phyloP scores from a whole-genome alignment of 2,888 invertebrate genomes.

The Scaptomyza parva region DNA sequence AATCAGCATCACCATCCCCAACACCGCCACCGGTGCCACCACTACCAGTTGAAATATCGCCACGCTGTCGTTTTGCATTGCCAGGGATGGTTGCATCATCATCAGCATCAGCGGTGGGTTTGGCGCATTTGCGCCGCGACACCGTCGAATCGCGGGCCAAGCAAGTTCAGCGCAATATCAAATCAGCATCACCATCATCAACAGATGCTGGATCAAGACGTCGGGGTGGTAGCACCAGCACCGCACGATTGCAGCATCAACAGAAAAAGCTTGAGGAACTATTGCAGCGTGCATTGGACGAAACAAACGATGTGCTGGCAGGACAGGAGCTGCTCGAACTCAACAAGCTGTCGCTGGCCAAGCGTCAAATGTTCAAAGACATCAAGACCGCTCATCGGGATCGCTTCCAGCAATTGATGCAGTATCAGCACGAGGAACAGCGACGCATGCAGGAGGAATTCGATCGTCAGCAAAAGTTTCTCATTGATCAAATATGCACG shows the following conservation, averaged over 20 bases:
- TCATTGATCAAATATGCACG: constrained; percentile 84
- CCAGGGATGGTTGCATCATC: constrained; percentile 15
- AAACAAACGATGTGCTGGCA: constrained; percentile 13
- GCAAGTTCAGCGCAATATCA: constrained; percentile 67
- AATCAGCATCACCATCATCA: constrained; percentile 12
- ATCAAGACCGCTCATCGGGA: constrained; percentile 88
- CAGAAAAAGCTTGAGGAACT: constrained; percentile 44
- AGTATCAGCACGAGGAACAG: constrained; percentile 88
- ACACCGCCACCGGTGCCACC: constrained; percentile 3
- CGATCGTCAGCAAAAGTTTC: constrained; percentile 88
- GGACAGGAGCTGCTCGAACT: constrained; percentile 30
- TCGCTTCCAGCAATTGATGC: constrained; percentile 87
- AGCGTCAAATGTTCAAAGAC: constrained; percentile 53
- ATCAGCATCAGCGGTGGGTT: constrained; percentile 14
- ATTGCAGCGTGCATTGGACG: constrained; percentile 42
- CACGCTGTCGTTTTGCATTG: constrained; percentile 23
- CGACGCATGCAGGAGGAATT: constrained; percentile 88
- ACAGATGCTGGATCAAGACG: neutral
- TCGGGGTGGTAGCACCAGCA: constrained; percentile 14
- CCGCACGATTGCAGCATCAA: constrained; percentile 38
- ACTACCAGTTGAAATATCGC: neutral
- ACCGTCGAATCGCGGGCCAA: constrained; percentile 83
- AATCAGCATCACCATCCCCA: neutral
- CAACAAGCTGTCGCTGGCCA: constrained; percentile 37
- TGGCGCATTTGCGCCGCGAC: constrained; percentile 71